These are phyloP conservation scores for Lepidothrix coronata DNA, from an alignment of 2,113 vertebrate species.

Conservation along the genomic window DNA sequence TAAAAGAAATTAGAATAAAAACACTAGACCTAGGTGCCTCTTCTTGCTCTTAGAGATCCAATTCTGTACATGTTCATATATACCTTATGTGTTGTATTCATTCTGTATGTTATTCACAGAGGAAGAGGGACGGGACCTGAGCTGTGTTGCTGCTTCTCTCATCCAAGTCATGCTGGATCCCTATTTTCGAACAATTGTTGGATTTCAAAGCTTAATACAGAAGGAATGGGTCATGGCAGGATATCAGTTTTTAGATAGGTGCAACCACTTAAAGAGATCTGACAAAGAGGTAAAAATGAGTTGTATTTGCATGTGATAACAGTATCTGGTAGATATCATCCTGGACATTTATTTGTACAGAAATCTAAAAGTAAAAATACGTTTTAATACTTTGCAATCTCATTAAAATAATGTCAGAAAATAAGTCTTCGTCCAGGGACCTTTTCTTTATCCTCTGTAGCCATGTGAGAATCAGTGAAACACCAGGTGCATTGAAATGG, in stretches of 20 bases:
- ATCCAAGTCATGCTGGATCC: slow-evolving; percentile 96
- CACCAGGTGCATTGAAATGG: not conserved
- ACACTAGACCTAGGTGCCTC: not conserved
- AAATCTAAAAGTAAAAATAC: not conserved
- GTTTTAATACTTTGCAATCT: not conserved
- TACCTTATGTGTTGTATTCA: not conserved
- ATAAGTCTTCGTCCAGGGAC: not conserved
- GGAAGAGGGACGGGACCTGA: slow-evolving; percentile 93
- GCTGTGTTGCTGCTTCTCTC: slow-evolving; percentile 88
- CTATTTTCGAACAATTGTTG: slow-evolving; percentile 87
- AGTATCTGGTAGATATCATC: not conserved
- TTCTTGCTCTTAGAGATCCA: not conserved
- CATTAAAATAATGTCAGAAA: not conserved
- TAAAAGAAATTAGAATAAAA: not conserved
- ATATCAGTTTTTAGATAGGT: slow-evolving; percentile 92
- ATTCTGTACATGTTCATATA: not conserved
- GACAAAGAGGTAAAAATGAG: slow-evolving; percentile 85
- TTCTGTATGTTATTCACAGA: slow-evolving; percentile 75
- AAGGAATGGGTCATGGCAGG: slow-evolving; percentile 99
- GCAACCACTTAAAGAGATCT: slow-evolving; percentile 93
- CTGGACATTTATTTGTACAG: not conserved
- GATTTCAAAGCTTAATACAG: slow-evolving; percentile 96
- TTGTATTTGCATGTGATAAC: not conserved
- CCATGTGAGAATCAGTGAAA: not conserved
- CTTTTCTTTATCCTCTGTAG: not conserved